These are phyloP conservation scores for Radopholus similis DNA, from an alignment of 1,140 invertebrate genomes.

Conservation along the genomic window DNA sequence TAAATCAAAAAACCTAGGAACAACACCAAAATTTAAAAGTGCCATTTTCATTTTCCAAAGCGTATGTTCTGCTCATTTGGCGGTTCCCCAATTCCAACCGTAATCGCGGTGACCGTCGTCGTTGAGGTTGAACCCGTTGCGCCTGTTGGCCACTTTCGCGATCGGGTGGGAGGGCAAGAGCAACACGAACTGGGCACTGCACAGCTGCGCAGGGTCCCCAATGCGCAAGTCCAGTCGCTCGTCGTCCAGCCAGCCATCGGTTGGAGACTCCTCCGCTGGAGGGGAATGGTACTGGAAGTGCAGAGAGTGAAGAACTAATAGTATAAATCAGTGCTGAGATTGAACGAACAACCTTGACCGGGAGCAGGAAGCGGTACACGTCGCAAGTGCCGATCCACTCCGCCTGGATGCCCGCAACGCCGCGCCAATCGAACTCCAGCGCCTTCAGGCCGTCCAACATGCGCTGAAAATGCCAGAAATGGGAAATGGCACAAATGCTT, in stretches of 20 bases:
- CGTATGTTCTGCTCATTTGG: not conserved
- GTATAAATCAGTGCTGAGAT: not conserved
- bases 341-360: constrained; percentile 62
- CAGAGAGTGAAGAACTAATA: constrained; percentile 1
- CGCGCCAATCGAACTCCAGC: constrained; percentile 67
- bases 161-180: constrained; percentile 40
- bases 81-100: constrained; percentile 1
- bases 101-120: too few relatives aligned
- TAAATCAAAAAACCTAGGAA: too few relatives aligned
- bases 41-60: too few relatives aligned
- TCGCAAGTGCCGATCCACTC: constrained; percentile 92
- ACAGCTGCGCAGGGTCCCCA: constrained; percentile 33
- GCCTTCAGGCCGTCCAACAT: constrained; percentile 72
- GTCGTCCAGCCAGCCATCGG: not conserved
- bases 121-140: too few relatives aligned
- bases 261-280: not conserved
- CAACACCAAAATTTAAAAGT: too few relatives aligned
- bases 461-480: constrained; percentile 52
- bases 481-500: constrained; percentile 12
- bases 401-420: constrained; percentile 82
- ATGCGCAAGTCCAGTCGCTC: constrained; percentile 46
- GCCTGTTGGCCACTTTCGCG: constrained; percentile 3
- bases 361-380: constrained; percentile 75
- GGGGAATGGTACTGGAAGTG: not conserved
- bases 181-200: constrained; percentile 44